phyloP scores from a whole-genome alignment of 2,888 invertebrate genomes.

The Crematogaster levior region DNA sequence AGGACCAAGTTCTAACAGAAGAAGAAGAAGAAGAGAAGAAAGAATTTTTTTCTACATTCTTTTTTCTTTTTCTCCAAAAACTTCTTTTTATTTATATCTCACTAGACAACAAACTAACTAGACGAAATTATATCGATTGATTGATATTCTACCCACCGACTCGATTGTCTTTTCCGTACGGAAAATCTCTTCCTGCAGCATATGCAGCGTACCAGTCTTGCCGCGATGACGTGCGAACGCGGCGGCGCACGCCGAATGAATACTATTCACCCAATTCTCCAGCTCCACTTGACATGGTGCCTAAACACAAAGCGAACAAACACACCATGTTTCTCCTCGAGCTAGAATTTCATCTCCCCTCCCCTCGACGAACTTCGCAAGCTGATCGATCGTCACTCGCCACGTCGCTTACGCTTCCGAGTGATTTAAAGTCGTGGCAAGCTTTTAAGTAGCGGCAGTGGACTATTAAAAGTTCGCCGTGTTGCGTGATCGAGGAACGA shows the following conservation, averaged over 20 bases:
- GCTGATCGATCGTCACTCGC: constrained; percentile 9
- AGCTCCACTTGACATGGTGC: constrained; percentile 95
- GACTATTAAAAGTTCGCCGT: constrained; percentile 32
- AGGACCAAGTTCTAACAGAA: too few relatives aligned
- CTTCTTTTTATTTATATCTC: not conserved
- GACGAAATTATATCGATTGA: not conserved
- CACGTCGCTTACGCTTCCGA: constrained; percentile 24
- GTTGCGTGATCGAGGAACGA: constrained; percentile 22
- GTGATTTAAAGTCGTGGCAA: constrained; percentile 27
- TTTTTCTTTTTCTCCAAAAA: not conserved
- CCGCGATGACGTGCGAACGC: constrained; percentile 98
- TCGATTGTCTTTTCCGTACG: constrained; percentile 98
- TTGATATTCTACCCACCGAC: constrained; percentile 87
- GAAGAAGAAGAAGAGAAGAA: too few relatives aligned
- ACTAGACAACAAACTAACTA: not conserved
- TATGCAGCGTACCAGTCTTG: constrained; percentile 98
- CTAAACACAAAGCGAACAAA: constrained; percentile 81
- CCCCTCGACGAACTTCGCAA: not conserved
- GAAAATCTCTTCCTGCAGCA: constrained; percentile 98
- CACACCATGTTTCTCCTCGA: constrained; percentile 1
- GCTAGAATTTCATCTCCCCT: not conserved
- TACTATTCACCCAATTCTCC: constrained; percentile 99
- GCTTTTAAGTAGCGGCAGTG: constrained; percentile 15
- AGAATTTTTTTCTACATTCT: not conserved
- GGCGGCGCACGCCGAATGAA: constrained; percentile 99